Base-by-base conservation (phyloP, 2,888 invertebrate genomes). In the Caenorhabditis sp. region DNA sequence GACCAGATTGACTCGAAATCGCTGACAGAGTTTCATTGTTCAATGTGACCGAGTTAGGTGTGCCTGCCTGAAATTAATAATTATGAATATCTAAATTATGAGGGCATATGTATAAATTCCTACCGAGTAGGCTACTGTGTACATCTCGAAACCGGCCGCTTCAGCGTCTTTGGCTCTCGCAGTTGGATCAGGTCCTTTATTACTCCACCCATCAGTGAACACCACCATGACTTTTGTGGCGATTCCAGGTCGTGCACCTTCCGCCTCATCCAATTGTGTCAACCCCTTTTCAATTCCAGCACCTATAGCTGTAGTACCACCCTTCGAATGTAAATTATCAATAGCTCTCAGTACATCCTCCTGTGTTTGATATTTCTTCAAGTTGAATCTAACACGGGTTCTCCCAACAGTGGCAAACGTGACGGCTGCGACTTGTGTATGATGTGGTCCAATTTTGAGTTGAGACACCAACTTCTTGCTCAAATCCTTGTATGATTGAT, bases 191-290 rank as follows among this genome's bases (percentile, higher is more conserved):
- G 81, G 79, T 4, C 86, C 86, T 59, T 85, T 85, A 75, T 86
- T 86, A 58, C 75, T 75, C 84, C 85, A 86, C 23, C 86, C 86
- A 70, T 86, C 85, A 21, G 86, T 86, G 77, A 86, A 86, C 0
- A 86, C 81, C 8, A 86, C 77, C 85, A 86, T 86, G 5, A 86
- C 82, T 62, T 83, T 83, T 10, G 85, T 85, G 2, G 86, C 86
- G 43, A 86, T 72, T 59, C 82, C 81, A 0, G 85, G 86, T 60
- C 86, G 74, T n/a, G 83, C 86, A 27, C 86, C 86, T 62, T 83
- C 79, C 20, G 69, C 73, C 56, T 83, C 83, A 20, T 82, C 80
- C 21, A 78, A 70, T 67, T 87, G 86, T 49, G 83, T 84, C 23
- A 80, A 36, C 20, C 74, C 86, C 58, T 83, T 78, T 57, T 81